Conservation (phyloP, 2,888 invertebrate genomes). For the Chrysomela aeneicollis region DNA sequence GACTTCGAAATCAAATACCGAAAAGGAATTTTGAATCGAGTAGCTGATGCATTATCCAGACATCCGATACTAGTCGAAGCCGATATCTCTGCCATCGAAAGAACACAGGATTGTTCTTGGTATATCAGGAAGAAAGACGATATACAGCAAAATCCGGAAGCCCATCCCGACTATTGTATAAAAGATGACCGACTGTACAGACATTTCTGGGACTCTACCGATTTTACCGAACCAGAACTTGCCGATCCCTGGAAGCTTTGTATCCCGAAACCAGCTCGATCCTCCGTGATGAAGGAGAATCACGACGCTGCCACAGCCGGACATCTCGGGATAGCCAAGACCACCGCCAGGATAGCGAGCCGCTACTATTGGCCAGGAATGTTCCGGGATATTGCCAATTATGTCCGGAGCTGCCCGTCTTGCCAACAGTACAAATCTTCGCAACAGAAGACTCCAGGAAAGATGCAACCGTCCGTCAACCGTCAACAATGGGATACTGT, state of each 20-base stretch:
- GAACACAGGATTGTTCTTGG: not conserved
- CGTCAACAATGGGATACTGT: conserved; percentile 7
- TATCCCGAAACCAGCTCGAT: conserved; percentile 9
- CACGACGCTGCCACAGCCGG: conserved; percentile 15
- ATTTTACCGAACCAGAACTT: conserved; percentile 18
- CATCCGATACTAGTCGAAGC: not conserved
- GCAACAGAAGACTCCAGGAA: conserved; percentile 35
- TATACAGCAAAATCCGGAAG: not conserved
- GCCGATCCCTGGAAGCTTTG: conserved; percentile 28
- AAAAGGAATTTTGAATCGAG: conserved; percentile 36
- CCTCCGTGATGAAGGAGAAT: conserved; percentile 12
- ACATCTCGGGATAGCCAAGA: conserved; percentile 32
- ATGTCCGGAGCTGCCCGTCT: conserved; percentile 40
- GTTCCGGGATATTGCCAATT: conserved; percentile 40
- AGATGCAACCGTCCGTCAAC: conserved; percentile 31
- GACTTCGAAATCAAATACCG: conserved; percentile 39
- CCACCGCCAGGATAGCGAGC: conserved; percentile 34
- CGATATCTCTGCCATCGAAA: not conserved
- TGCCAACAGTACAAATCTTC: conserved; percentile 44
- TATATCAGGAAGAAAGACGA: conserved; percentile 2
- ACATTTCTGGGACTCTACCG: conserved; percentile 16
- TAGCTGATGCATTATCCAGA: too few species aligned
- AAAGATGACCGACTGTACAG: conserved; percentile 15
- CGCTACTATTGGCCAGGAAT: conserved; percentile 49
- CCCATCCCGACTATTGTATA: conserved; percentile 13